phyloP scores from a whole-genome alignment of 2,888 invertebrate genomes.

The Melanophora roralis region DNA sequence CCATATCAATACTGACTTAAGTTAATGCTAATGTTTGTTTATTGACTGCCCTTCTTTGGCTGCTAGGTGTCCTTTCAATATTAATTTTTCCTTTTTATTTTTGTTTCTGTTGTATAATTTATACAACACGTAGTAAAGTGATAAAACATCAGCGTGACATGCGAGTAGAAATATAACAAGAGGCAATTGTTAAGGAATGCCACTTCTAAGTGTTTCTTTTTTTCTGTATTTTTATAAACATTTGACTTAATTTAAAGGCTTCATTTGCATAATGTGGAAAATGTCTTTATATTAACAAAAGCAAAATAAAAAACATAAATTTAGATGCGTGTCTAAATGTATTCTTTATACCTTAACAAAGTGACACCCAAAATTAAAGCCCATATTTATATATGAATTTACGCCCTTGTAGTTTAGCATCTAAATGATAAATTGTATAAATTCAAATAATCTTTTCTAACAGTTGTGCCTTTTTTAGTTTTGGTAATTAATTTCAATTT shows the following conservation, averaged over 20 bases:
- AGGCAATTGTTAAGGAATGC: slow-evolving; percentile 27
- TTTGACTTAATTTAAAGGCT: slow-evolving; percentile 33
- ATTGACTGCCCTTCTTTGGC: not conserved
- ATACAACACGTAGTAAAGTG: slow-evolving; percentile 30
- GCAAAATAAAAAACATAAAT: not conserved
- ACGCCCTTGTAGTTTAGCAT: slow-evolving; percentile 54
- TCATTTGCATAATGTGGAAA: slow-evolving; percentile 52
- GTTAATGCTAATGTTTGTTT: slow-evolving; percentile 31
- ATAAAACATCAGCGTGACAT: slow-evolving; percentile 48
- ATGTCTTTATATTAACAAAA: slow-evolving; percentile 4
- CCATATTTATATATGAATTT: not conserved
- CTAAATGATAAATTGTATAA: slow-evolving; percentile 23
- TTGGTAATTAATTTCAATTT: slow-evolving; percentile 74
- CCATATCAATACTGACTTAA: slow-evolving; percentile 47
- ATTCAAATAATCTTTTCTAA: slow-evolving; percentile 63
- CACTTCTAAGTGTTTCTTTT: slow-evolving; percentile 13
- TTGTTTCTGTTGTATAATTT: not conserved
- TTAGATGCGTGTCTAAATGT: slow-evolving; percentile 32
- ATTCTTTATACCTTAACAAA: not conserved
- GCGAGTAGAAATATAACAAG: not conserved
- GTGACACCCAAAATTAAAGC: not conserved
- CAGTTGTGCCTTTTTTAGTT: slow-evolving; percentile 75
- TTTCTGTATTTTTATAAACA: not conserved
- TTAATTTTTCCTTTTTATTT: too few species aligned
- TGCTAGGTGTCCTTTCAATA: not conserved